Base-by-base conservation (phyloP, 2,113 vertebrate genomes). In the Holacanthus passer region DNA sequence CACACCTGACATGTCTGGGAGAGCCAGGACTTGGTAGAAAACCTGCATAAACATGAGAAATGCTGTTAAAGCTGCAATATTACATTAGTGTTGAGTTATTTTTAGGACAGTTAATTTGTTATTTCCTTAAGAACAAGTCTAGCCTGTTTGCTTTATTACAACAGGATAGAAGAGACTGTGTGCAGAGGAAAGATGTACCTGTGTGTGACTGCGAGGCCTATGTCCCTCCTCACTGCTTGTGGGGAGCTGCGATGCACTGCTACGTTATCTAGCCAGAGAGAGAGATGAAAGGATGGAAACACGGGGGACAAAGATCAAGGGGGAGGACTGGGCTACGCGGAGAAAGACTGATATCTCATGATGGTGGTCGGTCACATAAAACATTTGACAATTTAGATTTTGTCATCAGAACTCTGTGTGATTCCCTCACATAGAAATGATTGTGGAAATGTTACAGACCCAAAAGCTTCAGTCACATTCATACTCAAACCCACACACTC, bases 1-100 rank as follows among this genome's bases (percentile, higher is more conserved):
- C 98, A 99, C 90, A 99, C 98, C n/a, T 98, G 97, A 93, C 98
- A 99, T 10, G 97, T 96, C 95, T 99, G 98, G 0, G 98, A 99
- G 41, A 99, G 91, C 98, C 98, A 99, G 31, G 98, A 99, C 92
- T 98, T 99, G 16, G 98, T 99, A 12, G 98, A 99, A 93, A 99
- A 99, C 94, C 98, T 99, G 17, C 19, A 64, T 73, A 58, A 24
- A 41, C 22, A 56, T 19, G 78, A 65, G 1, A 47, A 39, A 63
- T 22, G 27, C 41, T 37, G 12, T 83, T 4, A 48, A 59, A 71
- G 2, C 7, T 24, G 19, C 27, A 55, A 13, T 39, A n/a, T 22
- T 22, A 29, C 4, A 63, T 9, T 5, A 1, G 13, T 48, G 22
- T 5, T 50, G 39, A 32, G 8, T 9, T 12, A n/a, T 39, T 62